These are phyloP conservation scores for Zygothrica quintamaculata DNA, from an alignment of 2,888 invertebrate species.

Conservation along the genomic window DNA sequence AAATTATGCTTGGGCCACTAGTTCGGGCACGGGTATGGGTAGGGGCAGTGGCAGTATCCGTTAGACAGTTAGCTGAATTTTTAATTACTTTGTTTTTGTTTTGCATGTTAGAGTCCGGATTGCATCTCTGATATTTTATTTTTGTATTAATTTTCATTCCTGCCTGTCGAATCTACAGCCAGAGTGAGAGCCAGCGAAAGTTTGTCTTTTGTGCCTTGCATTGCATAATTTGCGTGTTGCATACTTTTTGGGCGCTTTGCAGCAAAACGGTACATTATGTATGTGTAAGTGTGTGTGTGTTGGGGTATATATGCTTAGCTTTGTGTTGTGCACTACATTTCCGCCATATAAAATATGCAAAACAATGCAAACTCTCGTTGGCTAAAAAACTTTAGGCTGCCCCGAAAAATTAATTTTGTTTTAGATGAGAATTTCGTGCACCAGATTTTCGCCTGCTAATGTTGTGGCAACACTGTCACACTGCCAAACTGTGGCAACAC, in stretches of 20 bases:
- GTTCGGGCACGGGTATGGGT: no score
- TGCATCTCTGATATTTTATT: conserved; percentile 49
- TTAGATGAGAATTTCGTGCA: conserved; percentile 58
- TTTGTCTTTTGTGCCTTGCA: conserved; percentile 72
- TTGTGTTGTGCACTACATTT: conserved; percentile 62
- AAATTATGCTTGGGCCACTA: conserved; percentile 24
- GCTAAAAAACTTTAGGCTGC: conserved; percentile 56
- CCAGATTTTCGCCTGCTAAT: conserved; percentile 70
- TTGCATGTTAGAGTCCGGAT: conserved; percentile 26
- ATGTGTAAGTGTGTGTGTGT: conserved; percentile 12
- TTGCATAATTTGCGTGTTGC: conserved; percentile 75
- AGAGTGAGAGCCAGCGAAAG: conserved; percentile 65
- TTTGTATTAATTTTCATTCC: conserved; percentile 72
- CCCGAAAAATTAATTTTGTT: conserved; percentile 73
- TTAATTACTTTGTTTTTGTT: conserved; percentile 62
- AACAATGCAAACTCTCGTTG: conserved; percentile 72
- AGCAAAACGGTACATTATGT: not conserved
- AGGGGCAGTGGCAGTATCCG: conserved; percentile 44
- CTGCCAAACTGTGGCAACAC: conserved; percentile 13
- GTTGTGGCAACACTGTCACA: conserved; percentile 55
- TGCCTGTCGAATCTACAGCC: conserved; percentile 68
- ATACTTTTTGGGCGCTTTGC: conserved; percentile 46
- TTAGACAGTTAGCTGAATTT: conserved; percentile 53
- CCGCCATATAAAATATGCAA: conserved; percentile 76
- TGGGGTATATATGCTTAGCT: conserved; percentile 17